Evolutionary conservation across 2,888 invertebrate species (phyloP).

Genomic region (Agrypnus murinus): DNA sequence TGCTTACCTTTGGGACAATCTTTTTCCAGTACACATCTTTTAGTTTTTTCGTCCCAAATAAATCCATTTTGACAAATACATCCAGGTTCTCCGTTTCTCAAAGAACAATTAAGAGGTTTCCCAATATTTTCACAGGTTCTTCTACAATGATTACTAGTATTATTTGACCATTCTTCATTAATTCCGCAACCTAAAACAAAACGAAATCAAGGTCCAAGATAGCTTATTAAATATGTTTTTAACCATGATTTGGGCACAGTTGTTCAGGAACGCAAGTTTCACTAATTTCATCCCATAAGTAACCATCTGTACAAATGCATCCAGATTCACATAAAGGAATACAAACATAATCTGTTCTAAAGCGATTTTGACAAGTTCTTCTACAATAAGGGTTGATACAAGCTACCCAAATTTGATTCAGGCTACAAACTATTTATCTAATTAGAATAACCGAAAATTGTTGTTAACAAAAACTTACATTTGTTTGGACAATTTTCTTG

Average conservation of each 20-base stretch:
- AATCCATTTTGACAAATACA: too few species aligned
- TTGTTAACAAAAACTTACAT: neutral
- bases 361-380: conserved; percentile 3
- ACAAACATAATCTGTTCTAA: neutral
- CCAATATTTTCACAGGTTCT: too few species aligned
- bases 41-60: too few species aligned
- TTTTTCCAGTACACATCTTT: too few species aligned
- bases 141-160: too few species aligned
- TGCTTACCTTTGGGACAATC: too few species aligned
- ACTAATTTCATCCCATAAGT: neutral
- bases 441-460: neutral
- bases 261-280: neutral
- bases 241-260: neutral
- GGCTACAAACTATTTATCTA: neutral
- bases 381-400: neutral
- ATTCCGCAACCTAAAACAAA: too few species aligned
- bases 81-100: too few species aligned
- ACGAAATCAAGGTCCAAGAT: too few species aligned
- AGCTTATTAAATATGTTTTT: too few species aligned
- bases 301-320: neutral
- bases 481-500: neutral
- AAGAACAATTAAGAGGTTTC: too few species aligned
- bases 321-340: neutral
- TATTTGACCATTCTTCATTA: too few species aligned
- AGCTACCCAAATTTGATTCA: neutral